phyloP scores from a whole-genome alignment of 37 sponge, comb jelly and placozoan genomes.

The Trichoplax adhaerens region DNA sequence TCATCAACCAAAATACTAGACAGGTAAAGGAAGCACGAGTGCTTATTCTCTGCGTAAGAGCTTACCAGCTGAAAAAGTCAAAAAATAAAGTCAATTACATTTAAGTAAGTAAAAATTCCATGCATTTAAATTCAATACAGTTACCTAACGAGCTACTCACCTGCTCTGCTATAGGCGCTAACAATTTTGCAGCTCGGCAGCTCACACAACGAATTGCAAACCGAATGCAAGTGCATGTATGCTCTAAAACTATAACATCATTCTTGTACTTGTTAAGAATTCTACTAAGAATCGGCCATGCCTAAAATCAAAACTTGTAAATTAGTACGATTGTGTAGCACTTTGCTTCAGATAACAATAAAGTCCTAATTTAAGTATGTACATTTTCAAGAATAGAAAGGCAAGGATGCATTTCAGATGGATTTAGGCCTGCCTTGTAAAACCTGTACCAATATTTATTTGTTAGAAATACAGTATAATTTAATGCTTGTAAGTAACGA shows the following conservation, averaged over 20 bases:
- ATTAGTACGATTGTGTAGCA: too few species aligned
- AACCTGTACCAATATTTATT: too few species aligned
- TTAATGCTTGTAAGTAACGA: too few species aligned
- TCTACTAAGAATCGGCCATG: conserved; percentile 48
- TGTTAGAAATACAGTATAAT: too few species aligned
- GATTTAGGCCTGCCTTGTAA: background rate
- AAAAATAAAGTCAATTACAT: conserved; percentile 27
- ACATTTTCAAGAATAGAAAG: conserved; percentile 17
- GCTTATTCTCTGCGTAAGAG: conserved; percentile 23
- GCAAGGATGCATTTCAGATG: conserved; percentile 26
- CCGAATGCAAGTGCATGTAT: conserved; percentile 34
- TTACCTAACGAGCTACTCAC: conserved; percentile 5
- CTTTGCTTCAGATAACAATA: too few species aligned
- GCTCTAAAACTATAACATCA: conserved; percentile 43
- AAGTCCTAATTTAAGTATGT: background rate
- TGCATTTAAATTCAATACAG: background rate
- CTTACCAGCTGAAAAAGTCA: conserved; percentile 4
- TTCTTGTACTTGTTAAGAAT: conserved; percentile 12
- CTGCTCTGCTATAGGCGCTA: conserved; percentile 5
- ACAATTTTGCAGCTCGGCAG: conserved; percentile 17
- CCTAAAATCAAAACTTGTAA: background rate
- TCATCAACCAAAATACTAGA: conserved; percentile 70
- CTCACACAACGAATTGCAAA: conserved; percentile 52
- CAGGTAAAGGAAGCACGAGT: conserved; percentile 79
- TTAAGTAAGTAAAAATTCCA: background rate